Base-by-base conservation (phyloP, 2,797 vertebrate species). In the Poecilia gillii region DNA sequence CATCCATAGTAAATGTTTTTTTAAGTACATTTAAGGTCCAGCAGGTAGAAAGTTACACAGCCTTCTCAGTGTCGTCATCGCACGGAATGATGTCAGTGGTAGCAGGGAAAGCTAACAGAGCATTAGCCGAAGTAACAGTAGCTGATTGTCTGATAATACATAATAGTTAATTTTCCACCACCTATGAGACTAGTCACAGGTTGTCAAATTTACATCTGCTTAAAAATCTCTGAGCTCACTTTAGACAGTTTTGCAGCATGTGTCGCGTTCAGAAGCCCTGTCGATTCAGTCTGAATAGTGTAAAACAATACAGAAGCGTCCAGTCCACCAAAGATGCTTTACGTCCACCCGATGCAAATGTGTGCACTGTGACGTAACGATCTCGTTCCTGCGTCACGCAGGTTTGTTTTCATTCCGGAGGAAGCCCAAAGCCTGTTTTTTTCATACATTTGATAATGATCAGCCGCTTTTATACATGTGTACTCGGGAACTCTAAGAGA, bases 361-460 rank as follows among this genome's bases (percentile, higher is more conserved):
- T 77, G 85, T 89, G 87, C 91, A 83, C 53, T 84, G 75, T 92
- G 91, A 93, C 91, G 93, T 90, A 80, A 73, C 77, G 4, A 51
- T 55, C 72, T 51, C 47, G 55, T 82, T 87, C 64, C 20, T n/a
- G 53, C 76, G 84, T 85, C 85, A 81, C 82, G 72, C 31, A 20
- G 43, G 28, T 41, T 79, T 85, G 73, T 88, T 92, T 86, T 84
- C n/a, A 14, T 80, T 85, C 83, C 45, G 47, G 2, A 71, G 16
- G 1, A 71, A 8, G 43, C 43, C 9, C 23, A 55, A 13, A 36
- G 25, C 1, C 33, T 2, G 14, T 1, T 47, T n/a, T 43, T n/a
- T 46, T 20, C 36, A 49, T 55, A 25, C 12, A 74, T 8, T 41
- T 43, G 20, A 23, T 41, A 23, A n/a, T 39, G 1, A 13, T 71